Evolutionary conservation across 2,113 vertebrate species (phyloP).

Genomic region (Mobula birostris): DNA sequence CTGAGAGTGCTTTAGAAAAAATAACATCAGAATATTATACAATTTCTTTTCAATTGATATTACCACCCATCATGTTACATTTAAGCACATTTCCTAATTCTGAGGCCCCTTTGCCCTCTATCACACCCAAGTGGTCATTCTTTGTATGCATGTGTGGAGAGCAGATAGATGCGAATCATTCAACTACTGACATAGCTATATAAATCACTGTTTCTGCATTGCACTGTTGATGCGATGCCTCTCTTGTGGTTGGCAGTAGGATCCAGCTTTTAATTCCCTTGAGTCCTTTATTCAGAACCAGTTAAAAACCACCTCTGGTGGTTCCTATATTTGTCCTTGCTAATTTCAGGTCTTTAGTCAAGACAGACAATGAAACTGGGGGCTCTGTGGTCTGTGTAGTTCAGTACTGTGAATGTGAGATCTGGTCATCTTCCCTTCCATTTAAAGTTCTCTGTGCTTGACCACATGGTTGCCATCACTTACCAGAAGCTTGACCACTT

Average conservation of each 20-base stretch:
- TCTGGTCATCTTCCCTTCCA: too few relatives aligned
- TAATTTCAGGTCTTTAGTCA: neutral
- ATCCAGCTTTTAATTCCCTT: neutral
- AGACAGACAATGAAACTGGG: neutral
- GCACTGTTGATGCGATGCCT: neutral
- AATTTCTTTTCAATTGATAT: neutral
- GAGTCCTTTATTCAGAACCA: neutral
- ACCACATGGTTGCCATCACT: neutral
- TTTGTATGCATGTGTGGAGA: neutral
- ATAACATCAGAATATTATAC: neutral
- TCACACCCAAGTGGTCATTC: neutral
- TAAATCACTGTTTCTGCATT: neutral
- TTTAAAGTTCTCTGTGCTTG: too few relatives aligned
- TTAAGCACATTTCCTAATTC: neutral
- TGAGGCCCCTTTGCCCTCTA: neutral
- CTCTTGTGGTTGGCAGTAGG: neutral
- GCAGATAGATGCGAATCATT: neutral
- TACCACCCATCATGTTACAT: neutral
- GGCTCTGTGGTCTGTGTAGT: neutral
- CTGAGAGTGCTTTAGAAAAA: neutral
- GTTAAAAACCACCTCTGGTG: too few relatives aligned
- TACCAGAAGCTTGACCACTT: neutral
- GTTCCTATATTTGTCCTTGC: neutral
- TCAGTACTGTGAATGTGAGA: too few relatives aligned
- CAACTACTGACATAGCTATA: too few relatives aligned